Base-by-base conservation (phyloP, 64 coral and sea anemone genomes). In the Montipora efflorescens region DNA sequence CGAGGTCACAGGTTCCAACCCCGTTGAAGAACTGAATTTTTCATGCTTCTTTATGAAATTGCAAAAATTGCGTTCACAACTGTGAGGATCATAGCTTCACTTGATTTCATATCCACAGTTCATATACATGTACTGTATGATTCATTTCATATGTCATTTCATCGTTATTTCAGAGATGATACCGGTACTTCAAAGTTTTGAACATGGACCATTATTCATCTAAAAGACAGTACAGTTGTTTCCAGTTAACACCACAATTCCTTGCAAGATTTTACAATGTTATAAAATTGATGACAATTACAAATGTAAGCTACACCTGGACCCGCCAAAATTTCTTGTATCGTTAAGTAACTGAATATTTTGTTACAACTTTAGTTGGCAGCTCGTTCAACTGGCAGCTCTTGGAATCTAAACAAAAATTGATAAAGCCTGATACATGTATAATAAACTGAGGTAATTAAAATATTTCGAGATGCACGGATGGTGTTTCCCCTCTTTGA, bases 171-270 rank as follows among this genome's bases (percentile, higher is more conserved):
- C 48, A 92, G 67, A 84, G 90, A 45, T 92, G 84, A 84, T n/a
- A n/a, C n/a, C n/a, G n/a, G n/a, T 49, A 92, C 79, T 92, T 84
- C 67, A 84, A 84, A 92, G 67, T 92, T 19, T 76, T 25, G 79
- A 84, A 80, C 90, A 59, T 92, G 90, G 67, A 76, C 49, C 90
- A 92, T 92, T 51, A 92, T 92, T 51, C 70, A 69, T 92, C 67
- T 92, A 50, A 92, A 92, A 53, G 90, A 84, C 82, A 72, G 36
- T 84, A 92, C 80, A 91, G 66, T 85, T 84, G 90, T 71, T 84
- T 92, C 23, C 67, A 83, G 90, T 74, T 59, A 83, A 55, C 58
- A 18, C 90, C 90, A 92, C 14, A 84, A 51, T 84, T 91, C 64
- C 61, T 76, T 76, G 47, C 44, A 92, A 83, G 79, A 83, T 23